These are phyloP conservation scores for Lasius platythorax DNA, from an alignment of 2,888 invertebrate species.

Conservation along the genomic window DNA sequence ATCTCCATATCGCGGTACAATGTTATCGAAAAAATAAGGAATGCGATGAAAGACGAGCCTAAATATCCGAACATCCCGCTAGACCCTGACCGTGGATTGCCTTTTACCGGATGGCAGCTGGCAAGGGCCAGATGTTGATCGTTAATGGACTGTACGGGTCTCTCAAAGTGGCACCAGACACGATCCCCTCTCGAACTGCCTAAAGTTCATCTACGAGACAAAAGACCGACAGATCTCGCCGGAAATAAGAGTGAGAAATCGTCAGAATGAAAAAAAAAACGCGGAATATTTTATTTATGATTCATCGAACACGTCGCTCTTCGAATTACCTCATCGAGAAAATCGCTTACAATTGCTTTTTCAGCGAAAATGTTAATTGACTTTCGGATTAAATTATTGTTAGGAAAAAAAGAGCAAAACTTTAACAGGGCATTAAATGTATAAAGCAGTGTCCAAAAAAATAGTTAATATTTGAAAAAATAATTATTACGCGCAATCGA, in stretches of 20 bases:
- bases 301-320: not conserved
- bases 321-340: not conserved
- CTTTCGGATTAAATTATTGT: not conserved
- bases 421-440: not conserved
- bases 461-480: not conserved
- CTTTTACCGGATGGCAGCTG: conserved; percentile 66
- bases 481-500: not conserved
- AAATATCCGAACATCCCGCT: conserved; percentile 42
- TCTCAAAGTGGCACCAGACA: conserved; percentile 57
- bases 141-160: conserved; percentile 58
- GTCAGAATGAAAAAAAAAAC: not conserved
- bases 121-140: conserved; percentile 68
- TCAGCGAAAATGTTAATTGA: not conserved
- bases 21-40: not conserved
- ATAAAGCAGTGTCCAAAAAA: not conserved
- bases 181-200: conserved; percentile 22
- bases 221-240: conserved; percentile 38
- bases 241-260: conserved; percentile 40
- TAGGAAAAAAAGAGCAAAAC: not conserved
- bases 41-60: conserved; percentile 32
- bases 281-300: not conserved
- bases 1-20: not conserved
- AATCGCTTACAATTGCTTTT: not conserved
- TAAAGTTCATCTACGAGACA: conserved; percentile 43
- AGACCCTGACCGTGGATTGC: conserved; percentile 30